Conservation (phyloP, 1,140 invertebrate genomes). For the Drosophila seguyi region DNA sequence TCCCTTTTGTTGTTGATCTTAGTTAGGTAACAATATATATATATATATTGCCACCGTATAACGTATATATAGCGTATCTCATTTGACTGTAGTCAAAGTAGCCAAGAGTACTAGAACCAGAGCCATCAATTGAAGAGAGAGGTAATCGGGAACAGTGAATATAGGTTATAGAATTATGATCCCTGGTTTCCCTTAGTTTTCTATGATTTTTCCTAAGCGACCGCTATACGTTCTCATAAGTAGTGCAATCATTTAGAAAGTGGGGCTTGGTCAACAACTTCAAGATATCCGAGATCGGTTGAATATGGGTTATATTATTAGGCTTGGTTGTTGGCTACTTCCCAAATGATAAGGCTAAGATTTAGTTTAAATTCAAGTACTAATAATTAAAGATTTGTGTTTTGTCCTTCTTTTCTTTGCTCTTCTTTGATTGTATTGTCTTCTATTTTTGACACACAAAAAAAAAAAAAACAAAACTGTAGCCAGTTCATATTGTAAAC, state of each 20-base stretch:
- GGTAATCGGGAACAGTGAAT: slow-evolving; percentile 8
- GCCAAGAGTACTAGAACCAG: slow-evolving; percentile 27
- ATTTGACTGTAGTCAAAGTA: slow-evolving; percentile 23
- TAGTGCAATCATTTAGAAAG: neutral
- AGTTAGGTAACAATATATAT: slow-evolving; percentile 36
- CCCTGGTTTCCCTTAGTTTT: slow-evolving; percentile 17
- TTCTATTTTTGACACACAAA: slow-evolving; percentile 44
- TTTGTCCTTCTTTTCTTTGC: slow-evolving; percentile 55
- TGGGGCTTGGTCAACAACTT: slow-evolving; percentile 16
- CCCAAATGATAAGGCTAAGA: slow-evolving; percentile 23
- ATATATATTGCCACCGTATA: slow-evolving; percentile 24
- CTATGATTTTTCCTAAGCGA: slow-evolving; percentile 12
- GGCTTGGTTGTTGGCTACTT: slow-evolving; percentile 16
- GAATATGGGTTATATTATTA: neutral
- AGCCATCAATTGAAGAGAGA: slow-evolving; percentile 34
- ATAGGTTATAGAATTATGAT: slow-evolving; percentile 7
- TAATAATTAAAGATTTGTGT: slow-evolving; percentile 54
- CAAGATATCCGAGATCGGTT: neutral
- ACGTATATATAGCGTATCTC: slow-evolving; percentile 14
- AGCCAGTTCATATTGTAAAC: slow-evolving; percentile 27
- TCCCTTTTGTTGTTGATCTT: slow-evolving; percentile 26
- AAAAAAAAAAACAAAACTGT: neutral
- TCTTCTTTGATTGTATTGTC: slow-evolving; percentile 59
- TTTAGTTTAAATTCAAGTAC: slow-evolving; percentile 42
- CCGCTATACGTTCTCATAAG: neutral